phyloP scores from a whole-genome alignment of 30 jellyfish, hydroid and myxozoan genomes.

The Turritopsis dohrnii region DNA sequence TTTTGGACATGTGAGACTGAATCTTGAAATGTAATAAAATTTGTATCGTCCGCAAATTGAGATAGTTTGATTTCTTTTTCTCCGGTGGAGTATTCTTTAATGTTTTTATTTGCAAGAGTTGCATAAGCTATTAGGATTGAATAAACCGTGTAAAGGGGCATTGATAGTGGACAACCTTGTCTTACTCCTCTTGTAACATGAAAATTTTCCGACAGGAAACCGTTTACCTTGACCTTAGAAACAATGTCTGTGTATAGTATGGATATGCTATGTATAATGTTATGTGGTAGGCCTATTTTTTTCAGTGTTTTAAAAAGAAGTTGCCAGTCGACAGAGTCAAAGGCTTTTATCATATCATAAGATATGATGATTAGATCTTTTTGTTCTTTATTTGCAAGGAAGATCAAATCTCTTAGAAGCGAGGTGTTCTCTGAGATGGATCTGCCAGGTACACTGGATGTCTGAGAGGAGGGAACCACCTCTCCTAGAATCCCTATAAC shows the following conservation, averaged over 20 bases:
- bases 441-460: neutral
- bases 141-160: slow-evolving; percentile 14
- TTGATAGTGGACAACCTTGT: slow-evolving; percentile 40
- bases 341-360: neutral
- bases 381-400: neutral
- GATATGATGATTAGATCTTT: neutral
- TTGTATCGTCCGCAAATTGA: neutral
- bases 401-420: neutral
- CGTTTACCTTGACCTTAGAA: slow-evolving; percentile 17
- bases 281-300: slow-evolving; percentile 31
- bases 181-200: slow-evolving; percentile 6
- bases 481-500: neutral
- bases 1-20: neutral
- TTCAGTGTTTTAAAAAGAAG: slow-evolving; percentile 12
- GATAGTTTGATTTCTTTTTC: neutral
- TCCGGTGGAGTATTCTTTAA: neutral
- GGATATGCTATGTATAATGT: neutral
- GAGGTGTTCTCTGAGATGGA: neutral
- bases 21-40: neutral
- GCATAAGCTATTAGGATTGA: slow-evolving; percentile 15
- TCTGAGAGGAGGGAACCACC: neutral
- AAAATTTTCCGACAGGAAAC: slow-evolving; percentile 10
- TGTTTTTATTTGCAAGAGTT: neutral
- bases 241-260: slow-evolving; percentile 1
- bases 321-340: slow-evolving; percentile 40